Evolutionary conservation across 2,888 invertebrate genomes (phyloP), one percentile per base, ranked within the genome.

Genomic region (Imbricaverruca yamaguchii): DNA sequence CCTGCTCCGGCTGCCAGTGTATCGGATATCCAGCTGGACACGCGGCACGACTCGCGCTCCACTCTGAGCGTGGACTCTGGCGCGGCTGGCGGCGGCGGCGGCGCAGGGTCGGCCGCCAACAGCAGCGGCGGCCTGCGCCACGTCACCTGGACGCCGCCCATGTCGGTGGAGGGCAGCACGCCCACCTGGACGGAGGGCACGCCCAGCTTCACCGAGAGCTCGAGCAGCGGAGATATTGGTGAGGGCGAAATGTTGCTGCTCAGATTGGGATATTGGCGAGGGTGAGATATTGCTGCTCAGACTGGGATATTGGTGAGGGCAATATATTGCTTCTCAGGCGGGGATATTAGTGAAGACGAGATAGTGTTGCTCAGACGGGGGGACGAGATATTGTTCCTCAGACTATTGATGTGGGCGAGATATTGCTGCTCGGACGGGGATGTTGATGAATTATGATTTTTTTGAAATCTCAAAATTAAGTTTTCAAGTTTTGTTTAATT

Each of bases 171-270:
- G 82, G 84, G 79, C 81, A 84, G 84, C 7, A 97, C 97, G 67
- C 97, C 97, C n/a, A 97, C 97, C 77, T 97, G 97, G 94, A 97
- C 97, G 80, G 97, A 97, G 90, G 97, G 97, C 86, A 97, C 97
- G 85, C 97, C 97, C 83, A 96, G 96, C 87, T 97, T 96, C 89
- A 97, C 97, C 67, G 96, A 97, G 88, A 97, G 97, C 86, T 97
- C 97, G 89, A 95, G 96, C 82, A 88, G 88, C 85, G 86, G 86
- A 69, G 83, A 84, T 81, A 82, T 84, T 81, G 84, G 83, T 83
- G 83, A 74, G 74, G 8, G 55, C n/a, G 65, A n/a, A n/a, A 39
- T 39, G 4, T 39, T 39, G 39, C 39, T 39, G 39, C 39, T 39
- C 39, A 39, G 39, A 39, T 4, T 1, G 39, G 39, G 39, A 39